Evolutionary conservation across 2,888 invertebrate species (phyloP).

Genomic region (Xanthia icteritia): DNA sequence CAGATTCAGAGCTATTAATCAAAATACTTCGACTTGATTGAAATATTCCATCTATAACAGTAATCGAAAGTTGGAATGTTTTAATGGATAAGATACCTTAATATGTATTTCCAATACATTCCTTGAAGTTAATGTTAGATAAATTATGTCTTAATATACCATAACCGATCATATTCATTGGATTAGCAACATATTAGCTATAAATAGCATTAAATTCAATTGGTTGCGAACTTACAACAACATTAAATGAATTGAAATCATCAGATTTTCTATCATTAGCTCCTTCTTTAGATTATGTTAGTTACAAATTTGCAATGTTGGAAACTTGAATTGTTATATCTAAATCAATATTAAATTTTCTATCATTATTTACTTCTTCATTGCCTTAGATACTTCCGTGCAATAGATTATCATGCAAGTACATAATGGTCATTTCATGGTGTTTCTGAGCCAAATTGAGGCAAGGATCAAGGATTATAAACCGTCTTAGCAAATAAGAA

Average conservation of each 20-base stretch:
- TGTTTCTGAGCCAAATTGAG: neutral
- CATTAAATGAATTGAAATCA: neutral
- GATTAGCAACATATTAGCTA: neutral
- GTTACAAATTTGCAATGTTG: neutral
- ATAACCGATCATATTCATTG: slow-evolving; percentile 5
- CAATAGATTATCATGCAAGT: neutral
- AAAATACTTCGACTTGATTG: slow-evolving; percentile 51
- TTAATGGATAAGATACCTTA: slow-evolving; percentile 28
- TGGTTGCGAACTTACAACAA: neutral
- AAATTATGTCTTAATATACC: slow-evolving; percentile 17
- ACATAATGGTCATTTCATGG: neutral
- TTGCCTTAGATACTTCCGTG: neutral
- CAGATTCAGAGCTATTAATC: slow-evolving; percentile 47
- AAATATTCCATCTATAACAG: slow-evolving; percentile 58
- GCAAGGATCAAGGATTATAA: neutral
- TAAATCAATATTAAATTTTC: neutral
- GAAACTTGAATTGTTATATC: too few species aligned
- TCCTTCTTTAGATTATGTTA: neutral
- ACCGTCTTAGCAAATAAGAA: too few species aligned
- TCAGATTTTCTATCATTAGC: neutral
- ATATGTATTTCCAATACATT: slow-evolving; percentile 28
- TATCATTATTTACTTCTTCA: neutral
- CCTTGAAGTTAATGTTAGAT: slow-evolving; percentile 8
- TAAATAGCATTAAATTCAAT: neutral
- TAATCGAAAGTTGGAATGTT: slow-evolving; percentile 34